Evolutionary conservation across 1,140 invertebrate genomes (phyloP).

Genomic region (Achatina immaculata): DNA sequence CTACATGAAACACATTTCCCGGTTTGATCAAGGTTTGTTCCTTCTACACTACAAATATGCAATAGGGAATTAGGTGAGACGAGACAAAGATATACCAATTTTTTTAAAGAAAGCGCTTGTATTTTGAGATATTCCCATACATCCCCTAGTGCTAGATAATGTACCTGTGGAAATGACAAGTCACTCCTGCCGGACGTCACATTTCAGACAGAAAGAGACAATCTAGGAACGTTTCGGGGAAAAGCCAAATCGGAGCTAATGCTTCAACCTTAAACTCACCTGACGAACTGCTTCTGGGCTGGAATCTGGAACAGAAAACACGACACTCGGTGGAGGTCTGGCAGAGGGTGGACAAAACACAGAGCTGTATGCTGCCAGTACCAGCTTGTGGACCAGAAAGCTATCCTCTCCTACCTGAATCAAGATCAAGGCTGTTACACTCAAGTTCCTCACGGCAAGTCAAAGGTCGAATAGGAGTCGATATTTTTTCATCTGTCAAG

Average conservation of each 20-base stretch:
- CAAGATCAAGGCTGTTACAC: not conserved
- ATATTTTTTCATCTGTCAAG: not conserved
- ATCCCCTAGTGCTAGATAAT: no score
- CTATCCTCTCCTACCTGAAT: slow-evolving; percentile 10
- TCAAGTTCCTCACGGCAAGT: not conserved
- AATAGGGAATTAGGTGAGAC: no score
- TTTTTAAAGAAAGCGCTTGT: no score
- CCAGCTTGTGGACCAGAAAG: slow-evolving; percentile 32
- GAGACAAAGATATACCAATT: no score
- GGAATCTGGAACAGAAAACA: not conserved
- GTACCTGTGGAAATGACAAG: no score
- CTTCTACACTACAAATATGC: no score
- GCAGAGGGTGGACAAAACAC: slow-evolving; percentile 23
- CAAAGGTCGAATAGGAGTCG: not conserved
- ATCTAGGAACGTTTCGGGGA: no score
- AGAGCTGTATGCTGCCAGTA: slow-evolving; percentile 35
- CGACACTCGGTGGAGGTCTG: not conserved
- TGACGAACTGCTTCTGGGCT: slow-evolving; percentile 9
- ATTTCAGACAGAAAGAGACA: no score
- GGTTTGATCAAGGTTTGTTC: no score
- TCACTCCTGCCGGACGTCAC: no score
- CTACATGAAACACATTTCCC: no score
- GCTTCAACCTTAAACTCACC: not conserved
- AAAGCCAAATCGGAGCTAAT: not conserved
- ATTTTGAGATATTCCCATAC: no score